Conservation (phyloP, 1,140 invertebrate species). For the Aphelinus atriplicis region DNA sequence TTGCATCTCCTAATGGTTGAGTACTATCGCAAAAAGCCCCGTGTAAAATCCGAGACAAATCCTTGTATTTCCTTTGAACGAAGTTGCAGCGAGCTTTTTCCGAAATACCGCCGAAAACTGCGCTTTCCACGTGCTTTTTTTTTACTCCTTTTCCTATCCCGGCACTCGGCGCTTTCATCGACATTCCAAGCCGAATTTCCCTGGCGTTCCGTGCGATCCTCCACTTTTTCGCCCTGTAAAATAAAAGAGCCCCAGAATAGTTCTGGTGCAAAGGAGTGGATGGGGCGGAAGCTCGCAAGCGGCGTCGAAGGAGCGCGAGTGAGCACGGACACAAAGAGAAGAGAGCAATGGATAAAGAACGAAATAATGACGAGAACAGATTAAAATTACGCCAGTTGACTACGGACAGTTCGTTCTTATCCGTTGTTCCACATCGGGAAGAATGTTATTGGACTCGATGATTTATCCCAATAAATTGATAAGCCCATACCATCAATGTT, state of each 20-base stretch:
- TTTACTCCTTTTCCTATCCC: background rate
- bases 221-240: slow-evolving; percentile 19
- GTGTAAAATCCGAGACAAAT: too few relatives aligned
- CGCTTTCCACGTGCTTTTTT: slow-evolving; percentile 1
- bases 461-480: too few relatives aligned
- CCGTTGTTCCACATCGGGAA: too few relatives aligned
- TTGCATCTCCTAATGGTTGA: too few relatives aligned
- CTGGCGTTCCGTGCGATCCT: slow-evolving; percentile 27
- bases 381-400: too few relatives aligned
- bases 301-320: slow-evolving; percentile 14
- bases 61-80: too few relatives aligned
- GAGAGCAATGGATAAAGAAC: slow-evolving; percentile 23
- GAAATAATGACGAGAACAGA: slow-evolving; percentile 4
- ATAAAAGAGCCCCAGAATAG: slow-evolving; percentile 36
- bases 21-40: too few relatives aligned
- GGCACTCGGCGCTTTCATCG: slow-evolving; percentile 21
- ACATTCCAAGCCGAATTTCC: slow-evolving; percentile 35
- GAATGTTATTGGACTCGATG: too few relatives aligned
- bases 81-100: background rate
- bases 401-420: too few relatives aligned
- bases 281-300: slow-evolving; percentile 32
- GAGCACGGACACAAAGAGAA: slow-evolving; percentile 25
- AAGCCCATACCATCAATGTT: too few relatives aligned
- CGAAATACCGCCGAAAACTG: slow-evolving; percentile 14
- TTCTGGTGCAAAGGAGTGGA: slow-evolving; percentile 51